These are phyloP conservation scores for Pituophis catenifer DNA, from an alignment of 2,113 vertebrate species.

Conservation along the genomic window DNA sequence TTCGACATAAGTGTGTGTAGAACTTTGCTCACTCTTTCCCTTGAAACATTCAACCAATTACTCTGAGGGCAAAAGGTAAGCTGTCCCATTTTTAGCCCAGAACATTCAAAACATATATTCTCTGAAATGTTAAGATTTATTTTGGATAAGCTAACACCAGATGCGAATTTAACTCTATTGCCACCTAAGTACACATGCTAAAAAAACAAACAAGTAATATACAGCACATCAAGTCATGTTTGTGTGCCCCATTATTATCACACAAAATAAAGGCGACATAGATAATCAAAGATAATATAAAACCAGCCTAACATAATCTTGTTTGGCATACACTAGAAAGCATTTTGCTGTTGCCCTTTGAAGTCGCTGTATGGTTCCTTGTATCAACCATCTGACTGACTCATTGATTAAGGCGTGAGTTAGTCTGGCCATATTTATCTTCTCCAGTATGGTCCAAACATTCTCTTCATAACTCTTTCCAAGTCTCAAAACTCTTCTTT, in stretches of 20 bases:
- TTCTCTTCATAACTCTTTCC: not conserved
- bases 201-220: not conserved
- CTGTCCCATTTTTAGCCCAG: not conserved
- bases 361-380: not conserved
- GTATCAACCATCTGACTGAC: not conserved
- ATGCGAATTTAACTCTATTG: not conserved
- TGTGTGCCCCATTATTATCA: not conserved
- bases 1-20: not conserved
- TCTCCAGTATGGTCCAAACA: not conserved
- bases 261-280: not conserved
- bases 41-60: not conserved
- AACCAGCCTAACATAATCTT: not conserved
- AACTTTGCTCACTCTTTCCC: not conserved
- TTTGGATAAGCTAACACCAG: not conserved
- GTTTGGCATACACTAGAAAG: not conserved
- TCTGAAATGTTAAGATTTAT: not conserved
- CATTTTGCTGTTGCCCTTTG: not conserved
- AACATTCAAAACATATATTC: not conserved
- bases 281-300: not conserved
- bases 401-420: not conserved
- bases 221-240: not conserved
- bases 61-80: not conserved
- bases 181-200: not conserved
- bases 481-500: not conserved
- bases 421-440: not conserved